Conservation (phyloP, 2,888 invertebrate species). For the Synanthedon andrenaeformis region DNA sequence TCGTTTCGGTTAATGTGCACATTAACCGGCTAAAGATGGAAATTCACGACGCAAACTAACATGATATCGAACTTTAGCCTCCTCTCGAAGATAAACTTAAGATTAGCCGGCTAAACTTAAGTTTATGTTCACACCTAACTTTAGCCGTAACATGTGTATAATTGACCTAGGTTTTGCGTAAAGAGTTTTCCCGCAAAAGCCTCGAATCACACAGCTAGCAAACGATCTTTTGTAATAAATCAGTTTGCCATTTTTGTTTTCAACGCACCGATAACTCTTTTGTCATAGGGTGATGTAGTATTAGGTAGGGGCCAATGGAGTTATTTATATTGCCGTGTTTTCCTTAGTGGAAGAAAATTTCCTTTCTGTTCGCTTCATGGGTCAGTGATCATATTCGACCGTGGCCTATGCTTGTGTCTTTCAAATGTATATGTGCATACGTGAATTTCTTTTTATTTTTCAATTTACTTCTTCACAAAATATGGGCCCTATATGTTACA, state of each 20-base stretch:
- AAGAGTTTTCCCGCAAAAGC: background rate
- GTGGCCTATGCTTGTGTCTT: conserved; percentile 19
- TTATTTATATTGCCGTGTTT: conserved; percentile 70
- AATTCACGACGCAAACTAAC: no score
- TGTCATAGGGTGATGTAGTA: conserved; percentile 69
- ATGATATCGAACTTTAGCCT: no score
- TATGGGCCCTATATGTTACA: no score
- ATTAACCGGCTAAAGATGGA: no score
- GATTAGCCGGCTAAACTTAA: no score
- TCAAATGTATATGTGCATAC: background rate
- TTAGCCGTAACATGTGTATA: no score
- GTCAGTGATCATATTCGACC: conserved; percentile 65
- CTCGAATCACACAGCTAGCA: conserved; percentile 35
- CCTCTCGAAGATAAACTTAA: no score
- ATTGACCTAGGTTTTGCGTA: background rate
- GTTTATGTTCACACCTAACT: no score
- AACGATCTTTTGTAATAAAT: conserved; percentile 49
- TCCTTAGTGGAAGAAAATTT: conserved; percentile 65
- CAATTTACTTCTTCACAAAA: no score
- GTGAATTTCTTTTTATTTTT: no score
- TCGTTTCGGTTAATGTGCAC: no score
- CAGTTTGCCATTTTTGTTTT: conserved; percentile 69
- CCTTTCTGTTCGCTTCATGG: conserved; percentile 69
- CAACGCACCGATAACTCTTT: conserved; percentile 72
- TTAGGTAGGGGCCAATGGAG: conserved; percentile 55